Base-by-base conservation (phyloP, 2,888 invertebrate genomes). In the Thecocarcelia acutangulata region DNA sequence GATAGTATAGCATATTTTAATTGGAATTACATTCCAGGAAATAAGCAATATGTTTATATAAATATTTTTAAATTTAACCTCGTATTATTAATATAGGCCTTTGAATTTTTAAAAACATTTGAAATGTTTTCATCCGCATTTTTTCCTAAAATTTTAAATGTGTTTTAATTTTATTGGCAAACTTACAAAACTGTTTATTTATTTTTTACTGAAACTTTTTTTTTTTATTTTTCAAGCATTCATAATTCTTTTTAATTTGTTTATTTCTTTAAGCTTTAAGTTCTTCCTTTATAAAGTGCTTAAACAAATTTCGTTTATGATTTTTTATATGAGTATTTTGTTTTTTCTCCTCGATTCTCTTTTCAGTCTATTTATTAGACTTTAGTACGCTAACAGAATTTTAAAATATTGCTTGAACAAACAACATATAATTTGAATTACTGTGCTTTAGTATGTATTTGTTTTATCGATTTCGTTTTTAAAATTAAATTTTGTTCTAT, bases 301-400 rank as follows among this genome's bases (percentile, higher is more conserved):
- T 33, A 33, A 33, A 33, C 33, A 33, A 33, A 33, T 33, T 24
- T 33, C 33, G 33, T 33, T 24, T 50, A 6, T 61, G 15, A 75
- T 58, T 12, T 73, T 72, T 61, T 42, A 24, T 73, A 63, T 33
- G 12, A 54, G n/a, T 46, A 56, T 58, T 54, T 70, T n/a, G 9
- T 33, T 61, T 28, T 54, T 54, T 44, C 59, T 24, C 12, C 21
- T 50, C 13, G 40, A 50, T 37, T 81, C 77, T 64, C 44, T 61
- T 76, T 81, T 70, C 44, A 74, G 73, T 64, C 72, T 81, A 61
- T 81, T 73, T 64, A 64, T 56, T 77, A 77, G 69, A 72, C 76
- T 77, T 77, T 77, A 59, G 64, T 69, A 64, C 81, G 81, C 74
- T 50, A 3, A 13, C 24, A 74, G 81, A 77, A 77, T 81, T 72